Evolutionary conservation across 1,140 invertebrate species (phyloP).

Genomic region (Eupristina koningsbergeri): DNA sequence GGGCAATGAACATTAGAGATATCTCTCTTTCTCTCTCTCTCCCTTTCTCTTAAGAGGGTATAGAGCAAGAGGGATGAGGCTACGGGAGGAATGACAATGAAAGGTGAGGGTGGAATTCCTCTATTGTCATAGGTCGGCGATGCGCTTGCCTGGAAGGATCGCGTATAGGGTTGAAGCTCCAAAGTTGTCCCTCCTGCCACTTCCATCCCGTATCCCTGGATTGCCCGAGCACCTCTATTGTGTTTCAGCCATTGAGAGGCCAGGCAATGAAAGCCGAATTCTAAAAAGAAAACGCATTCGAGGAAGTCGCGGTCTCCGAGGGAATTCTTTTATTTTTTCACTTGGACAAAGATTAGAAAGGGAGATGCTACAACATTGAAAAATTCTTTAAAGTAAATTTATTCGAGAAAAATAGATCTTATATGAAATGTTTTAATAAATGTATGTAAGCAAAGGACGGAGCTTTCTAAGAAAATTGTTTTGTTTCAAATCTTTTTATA

Average conservation of each 20-base stretch:
- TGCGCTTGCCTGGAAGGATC: slow-evolving; percentile 69
- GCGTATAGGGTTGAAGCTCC: slow-evolving; percentile 50
- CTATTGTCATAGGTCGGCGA: slow-evolving; percentile 70
- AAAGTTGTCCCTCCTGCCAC: slow-evolving; percentile 43
- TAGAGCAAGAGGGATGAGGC: slow-evolving; percentile 28
- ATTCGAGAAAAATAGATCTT: slow-evolving; percentile 16
- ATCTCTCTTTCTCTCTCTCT: neutral
- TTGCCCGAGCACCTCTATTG: slow-evolving; percentile 37
- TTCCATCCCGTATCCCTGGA: neutral
- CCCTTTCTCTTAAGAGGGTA: slow-evolving; percentile 17
- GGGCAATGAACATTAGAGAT: slow-evolving; percentile 63
- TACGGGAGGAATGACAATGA: slow-evolving; percentile 68
- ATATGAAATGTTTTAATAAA: neutral
- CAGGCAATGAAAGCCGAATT: neutral
- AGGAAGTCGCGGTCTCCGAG: neutral
- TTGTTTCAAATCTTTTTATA: neutral
- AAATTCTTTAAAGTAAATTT: slow-evolving; percentile 9
- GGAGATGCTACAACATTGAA: neutral
- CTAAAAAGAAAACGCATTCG: neutral
- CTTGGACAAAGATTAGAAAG: neutral
- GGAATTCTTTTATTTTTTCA: neutral
- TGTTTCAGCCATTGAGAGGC: neutral
- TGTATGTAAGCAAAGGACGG: neutral
- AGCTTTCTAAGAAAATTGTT: slow-evolving; percentile 8
- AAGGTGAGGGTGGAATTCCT: slow-evolving; percentile 38